phyloP scores from a whole-genome alignment of 2,888 invertebrate genomes.

The Ectemnius continuus region DNA sequence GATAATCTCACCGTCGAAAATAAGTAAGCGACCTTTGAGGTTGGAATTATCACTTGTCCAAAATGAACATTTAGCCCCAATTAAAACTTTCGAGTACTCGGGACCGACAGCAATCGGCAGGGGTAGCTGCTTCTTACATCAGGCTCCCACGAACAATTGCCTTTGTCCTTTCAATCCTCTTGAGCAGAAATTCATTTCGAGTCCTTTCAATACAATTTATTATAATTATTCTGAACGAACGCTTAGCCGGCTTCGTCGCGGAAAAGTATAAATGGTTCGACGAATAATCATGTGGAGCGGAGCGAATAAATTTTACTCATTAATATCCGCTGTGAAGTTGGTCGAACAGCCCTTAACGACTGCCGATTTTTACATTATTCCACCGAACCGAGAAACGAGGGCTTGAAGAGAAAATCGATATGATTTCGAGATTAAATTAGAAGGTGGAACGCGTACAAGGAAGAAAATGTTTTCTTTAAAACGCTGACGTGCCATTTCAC shows the following conservation, averaged over 20 bases:
- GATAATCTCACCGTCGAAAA: conserved; percentile 47
- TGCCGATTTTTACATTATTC: neutral
- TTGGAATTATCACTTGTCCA: conserved; percentile 47
- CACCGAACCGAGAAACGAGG: neutral
- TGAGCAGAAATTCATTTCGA: neutral
- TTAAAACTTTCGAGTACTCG: conserved; percentile 46
- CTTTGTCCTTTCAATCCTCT: neutral
- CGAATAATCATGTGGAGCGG: too few species aligned
- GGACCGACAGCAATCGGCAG: neutral
- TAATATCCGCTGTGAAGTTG: too few species aligned
- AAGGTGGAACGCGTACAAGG: too few species aligned
- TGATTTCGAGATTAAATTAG: too few species aligned
- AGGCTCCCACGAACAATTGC: neutral
- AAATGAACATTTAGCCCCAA: conserved; percentile 52
- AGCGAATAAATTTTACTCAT: too few species aligned
- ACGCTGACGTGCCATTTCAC: too few species aligned
- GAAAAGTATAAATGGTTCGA: too few species aligned
- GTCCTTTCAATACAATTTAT: neutral
- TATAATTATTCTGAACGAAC: neutral
- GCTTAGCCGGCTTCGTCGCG: neutral
- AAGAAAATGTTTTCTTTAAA: too few species aligned
- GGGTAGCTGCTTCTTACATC: neutral
- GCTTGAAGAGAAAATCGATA: too few species aligned
- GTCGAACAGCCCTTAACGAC: neutral
- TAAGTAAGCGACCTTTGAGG: conserved; percentile 55